Base-by-base conservation (phyloP, 2,113 vertebrate genomes). In the Geococcyx californianus region DNA sequence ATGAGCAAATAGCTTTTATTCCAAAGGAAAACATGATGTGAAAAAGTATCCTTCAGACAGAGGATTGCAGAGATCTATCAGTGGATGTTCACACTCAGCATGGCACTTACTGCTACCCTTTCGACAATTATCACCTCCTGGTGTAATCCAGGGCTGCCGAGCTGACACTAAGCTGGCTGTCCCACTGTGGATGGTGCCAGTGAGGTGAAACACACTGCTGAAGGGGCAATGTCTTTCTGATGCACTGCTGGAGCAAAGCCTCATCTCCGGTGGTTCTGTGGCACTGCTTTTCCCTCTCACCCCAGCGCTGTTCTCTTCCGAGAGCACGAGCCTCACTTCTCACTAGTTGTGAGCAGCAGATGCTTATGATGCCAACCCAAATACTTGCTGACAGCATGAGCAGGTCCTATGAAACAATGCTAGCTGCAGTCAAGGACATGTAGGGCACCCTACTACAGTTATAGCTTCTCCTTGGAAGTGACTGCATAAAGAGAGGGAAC, bases 31-130 rank as follows among this genome's bases (percentile, higher is more conserved):
- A n/a, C 33, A 75, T 3, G 33, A 38, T 31, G 59, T 4, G 10
- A 47, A 70, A 56, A 94, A 63, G n/a, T n/a, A 29, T 10, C 17
- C 68, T 70, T 77, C 2, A 2, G 77, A 81, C 6, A 18, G 89
- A 85, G 68, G 63, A 44, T 25, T 34, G 38, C 0, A 0, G 67
- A 66, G 38, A 45, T 0, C 0, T 72, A 75, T 64, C 75, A 47
- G 62, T n/a, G 59, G 75, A 63, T 92, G 82, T 93, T 95, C 82
- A 80, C 82, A 88, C 90, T 90, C 87, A 88, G 44, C 51, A 4
- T 33, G 51, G 82, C 64, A 83, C 84, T 90, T 88, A 49, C 62
- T 63, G 59, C 84, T 74, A 25, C 34, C 33, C 75, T 74, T 70
- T 44, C 1, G 7, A 77, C 75, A 86, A 36, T 90, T 93, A 52